Percentiles rank a stretch among this genome's conserved stretches.
These are phyloP conservation scores for Plebejus melissa DNA, from an alignment of 2,888 invertebrate species.

Conservation along the genomic window DNA sequence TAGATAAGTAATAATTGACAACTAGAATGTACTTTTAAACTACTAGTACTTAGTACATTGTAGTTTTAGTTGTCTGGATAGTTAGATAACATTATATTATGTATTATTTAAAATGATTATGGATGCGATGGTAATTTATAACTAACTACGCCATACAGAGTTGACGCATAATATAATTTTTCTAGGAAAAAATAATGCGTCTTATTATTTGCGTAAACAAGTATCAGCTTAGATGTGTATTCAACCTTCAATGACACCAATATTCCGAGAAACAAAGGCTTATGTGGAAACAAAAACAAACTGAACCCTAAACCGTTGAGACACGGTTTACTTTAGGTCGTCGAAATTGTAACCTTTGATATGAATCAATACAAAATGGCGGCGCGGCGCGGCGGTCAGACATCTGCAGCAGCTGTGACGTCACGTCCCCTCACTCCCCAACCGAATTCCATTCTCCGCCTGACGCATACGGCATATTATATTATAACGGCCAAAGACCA, in stretches of 20 bases:
- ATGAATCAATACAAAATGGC: background rate
- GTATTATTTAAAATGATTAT: too few species aligned
- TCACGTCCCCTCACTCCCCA: background rate
- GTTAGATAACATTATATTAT: too few species aligned
- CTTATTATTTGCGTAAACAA: background rate
- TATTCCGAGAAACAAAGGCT: background rate
- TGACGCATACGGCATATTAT: background rate
- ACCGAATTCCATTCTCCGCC: background rate
- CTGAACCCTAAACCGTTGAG: background rate
- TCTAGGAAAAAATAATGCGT: background rate
- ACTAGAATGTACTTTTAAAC: background rate
- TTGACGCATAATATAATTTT: background rate
- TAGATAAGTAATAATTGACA: background rate
- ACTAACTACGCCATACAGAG: background rate
- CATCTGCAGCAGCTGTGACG: constrained; percentile 9
- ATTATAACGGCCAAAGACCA: background rate
- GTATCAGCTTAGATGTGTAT: background rate
- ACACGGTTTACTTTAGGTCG: background rate
- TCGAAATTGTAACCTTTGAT: background rate
- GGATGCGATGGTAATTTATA: too few species aligned
- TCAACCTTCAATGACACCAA: constrained; percentile 1
- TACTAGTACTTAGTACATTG: background rate
- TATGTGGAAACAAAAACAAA: background rate
- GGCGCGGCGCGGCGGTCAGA: background rate
- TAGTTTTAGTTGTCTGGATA: too few species aligned